Evolutionary conservation across 2,888 invertebrate species (phyloP), one percentile per base, ranked within the genome.

Genomic region (Deilephila elpenor): DNA sequence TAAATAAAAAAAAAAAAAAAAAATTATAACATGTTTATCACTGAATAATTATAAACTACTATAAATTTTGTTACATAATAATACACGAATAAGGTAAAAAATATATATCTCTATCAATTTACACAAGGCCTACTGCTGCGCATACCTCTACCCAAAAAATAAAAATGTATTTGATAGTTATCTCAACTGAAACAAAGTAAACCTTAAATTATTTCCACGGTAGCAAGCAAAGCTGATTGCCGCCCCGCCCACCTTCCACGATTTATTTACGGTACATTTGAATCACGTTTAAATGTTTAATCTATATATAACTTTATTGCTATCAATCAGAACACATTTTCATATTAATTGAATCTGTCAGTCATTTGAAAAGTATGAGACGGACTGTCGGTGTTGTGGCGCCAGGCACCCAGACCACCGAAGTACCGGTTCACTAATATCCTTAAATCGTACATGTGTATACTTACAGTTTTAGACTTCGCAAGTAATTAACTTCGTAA

Each of bases 261-360:
- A 71, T 59, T 71, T 71, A 71, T 71, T 60, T 44, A 29, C 71
- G 60, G 44, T 51, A 60, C 71, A 44, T 71, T 71, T 71, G 44
- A 60, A 51, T 67, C 67, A 71, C 71, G 37, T 51, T 71, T 71
- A 60, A 71, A 71, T 71, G 44, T 67, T 51, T 59, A 64, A 64
- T 25, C 53, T 67, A 67, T 70, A 78, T 78, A 78, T 77, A 74
- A 75, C 76, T 74, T 77, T 76, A 79, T 77, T 77, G 76, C 73
- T 75, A 79, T 78, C 81, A 81, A 80, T 82, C 84, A 80, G 60
- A 80, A 76, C 74, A 72, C 72, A 82, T 82, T 84, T 84, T 83
- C 80, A 82, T 82, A 82, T 82, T 78, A 78, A 82, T 84, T 82
- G 77, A 75, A 70, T 74, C 73, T 70, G 80, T 78, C 78, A 73